Base-by-base conservation (phyloP, 2,888 invertebrate genomes). In the Drosophila robusta region DNA sequence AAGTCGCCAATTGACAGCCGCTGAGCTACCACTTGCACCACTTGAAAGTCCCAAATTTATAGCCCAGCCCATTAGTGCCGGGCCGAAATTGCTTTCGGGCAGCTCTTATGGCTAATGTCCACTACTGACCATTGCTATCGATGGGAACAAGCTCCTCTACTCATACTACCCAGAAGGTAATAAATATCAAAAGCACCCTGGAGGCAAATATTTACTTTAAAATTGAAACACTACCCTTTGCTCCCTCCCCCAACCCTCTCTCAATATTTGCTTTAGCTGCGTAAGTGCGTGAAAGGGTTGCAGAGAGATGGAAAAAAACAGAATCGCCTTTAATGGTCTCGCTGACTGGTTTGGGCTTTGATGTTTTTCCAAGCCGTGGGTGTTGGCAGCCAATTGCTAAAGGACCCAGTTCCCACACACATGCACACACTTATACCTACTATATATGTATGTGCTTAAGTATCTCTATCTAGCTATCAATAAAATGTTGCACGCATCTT, bases 151-250 rank as follows among this genome's bases (percentile, higher is more conserved):
- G 39, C 55, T 41, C 14, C 44, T 12, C n/a, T n/a, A 12, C 42
- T 9, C 32, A n/a, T 22, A 26, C 26, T 22, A 51, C 66, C 71
- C 70, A 71, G 75, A 80, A 78, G 78, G 84, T 80, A 89, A 90
- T 90, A 90, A 90, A 90, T 90, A 90, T 87, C 76, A 81, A 90
- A 83, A 84, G 90, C 87, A 89, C 90, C 90, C 90, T 89, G 74
- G 90, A 89, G 90, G 86, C 83, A 90, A 89, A 90, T 90, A 90
- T 89, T 90, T 89, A 80, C 89, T 84, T 80, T 77, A 87, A 88
- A 89, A 87, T 87, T 78, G 80, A 85, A 89, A 81, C 74, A 76
- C 75, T 34, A 34, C 34, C 34, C 34, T 29, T 71, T 51, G 14
- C 36, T 42, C 16, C 22, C 46, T 24, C 39, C 45, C 22, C 3